Evolutionary conservation across 2,113 vertebrate genomes (phyloP).

Genomic region (Cettia cetti): DNA sequence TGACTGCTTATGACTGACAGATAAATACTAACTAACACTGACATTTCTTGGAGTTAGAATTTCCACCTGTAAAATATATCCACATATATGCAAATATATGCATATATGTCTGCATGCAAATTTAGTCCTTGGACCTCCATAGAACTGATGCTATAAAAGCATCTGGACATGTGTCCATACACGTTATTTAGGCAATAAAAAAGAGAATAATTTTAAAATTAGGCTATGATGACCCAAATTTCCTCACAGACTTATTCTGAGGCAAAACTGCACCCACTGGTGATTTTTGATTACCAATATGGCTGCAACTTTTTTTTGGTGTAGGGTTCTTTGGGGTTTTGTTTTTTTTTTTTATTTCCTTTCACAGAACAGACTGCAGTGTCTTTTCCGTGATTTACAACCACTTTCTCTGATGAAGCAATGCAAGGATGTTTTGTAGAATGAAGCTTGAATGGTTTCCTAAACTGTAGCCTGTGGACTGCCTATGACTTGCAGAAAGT

Average conservation of each 20-base stretch:
- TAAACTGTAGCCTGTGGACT: not conserved
- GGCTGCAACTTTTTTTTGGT: not conserved
- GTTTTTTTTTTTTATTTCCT: not conserved
- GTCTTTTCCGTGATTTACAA: not conserved
- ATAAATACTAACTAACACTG: not conserved
- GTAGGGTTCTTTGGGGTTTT: fast-evolving
- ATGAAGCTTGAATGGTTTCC: not conserved
- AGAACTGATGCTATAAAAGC: not conserved
- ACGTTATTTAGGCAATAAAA: not conserved
- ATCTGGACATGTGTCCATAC: not conserved
- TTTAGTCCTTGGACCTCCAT: not conserved
- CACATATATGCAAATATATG: not conserved
- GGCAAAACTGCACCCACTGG: not conserved
- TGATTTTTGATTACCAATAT: not conserved
- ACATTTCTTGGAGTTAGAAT: not conserved
- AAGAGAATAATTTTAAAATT: not conserved
- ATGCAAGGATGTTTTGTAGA: not conserved
- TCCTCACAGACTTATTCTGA: not conserved
- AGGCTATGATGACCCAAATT: not conserved
- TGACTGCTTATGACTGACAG: not conserved
- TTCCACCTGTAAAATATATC: not conserved
- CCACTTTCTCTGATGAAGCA: not conserved
- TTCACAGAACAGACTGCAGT: not conserved
- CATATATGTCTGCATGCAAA: not conserved
- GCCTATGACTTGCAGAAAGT: not conserved